Conservation (phyloP, 1,140 invertebrate species). For the Fopius arisanus region DNA sequence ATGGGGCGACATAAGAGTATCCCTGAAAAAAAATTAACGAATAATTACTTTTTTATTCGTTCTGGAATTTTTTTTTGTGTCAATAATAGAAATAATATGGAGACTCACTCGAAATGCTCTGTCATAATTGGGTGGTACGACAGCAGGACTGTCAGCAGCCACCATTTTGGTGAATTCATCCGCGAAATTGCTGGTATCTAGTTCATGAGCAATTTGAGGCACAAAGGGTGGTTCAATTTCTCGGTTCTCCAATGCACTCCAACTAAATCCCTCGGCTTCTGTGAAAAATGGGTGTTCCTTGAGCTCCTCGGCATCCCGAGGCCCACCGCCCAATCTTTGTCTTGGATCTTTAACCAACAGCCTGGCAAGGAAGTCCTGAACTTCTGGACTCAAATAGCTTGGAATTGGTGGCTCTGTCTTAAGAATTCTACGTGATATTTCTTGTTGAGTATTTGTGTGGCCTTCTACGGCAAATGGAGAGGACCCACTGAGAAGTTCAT, state of each 20-base stretch:
- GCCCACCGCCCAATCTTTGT: slow-evolving; percentile 83
- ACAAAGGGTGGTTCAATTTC: slow-evolving; percentile 83
- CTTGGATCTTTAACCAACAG: slow-evolving; percentile 90
- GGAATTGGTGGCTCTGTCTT: slow-evolving; percentile 88
- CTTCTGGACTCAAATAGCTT: slow-evolving; percentile 69
- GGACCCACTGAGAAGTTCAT: slow-evolving; percentile 95
- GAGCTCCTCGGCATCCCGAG: slow-evolving; percentile 81
- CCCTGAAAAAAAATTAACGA: slow-evolving; percentile 58
- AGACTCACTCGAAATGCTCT: slow-evolving; percentile 80
- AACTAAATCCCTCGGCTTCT: slow-evolving; percentile 66
- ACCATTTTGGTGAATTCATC: slow-evolving; percentile 94
- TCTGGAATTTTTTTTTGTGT: not conserved
- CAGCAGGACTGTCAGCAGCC: slow-evolving; percentile 89
- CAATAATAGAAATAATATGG: too few species aligned
- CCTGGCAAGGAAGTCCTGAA: slow-evolving; percentile 74
- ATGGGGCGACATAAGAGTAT: slow-evolving; percentile 95
- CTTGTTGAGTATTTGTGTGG: slow-evolving; percentile 89
- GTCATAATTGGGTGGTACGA: slow-evolving; percentile 84
- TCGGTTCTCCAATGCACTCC: slow-evolving; percentile 78
- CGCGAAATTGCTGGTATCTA: slow-evolving; percentile 95
- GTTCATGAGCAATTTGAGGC: slow-evolving; percentile 80
- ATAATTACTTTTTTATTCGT: slow-evolving; percentile 24
- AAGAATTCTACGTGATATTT: slow-evolving; percentile 91
- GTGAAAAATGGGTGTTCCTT: slow-evolving; percentile 88
- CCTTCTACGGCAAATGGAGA: slow-evolving; percentile 97